Evolutionary conservation across 2,888 invertebrate species (phyloP), one percentile per base, ranked within the genome.

Genomic region (Gibbula magus): DNA sequence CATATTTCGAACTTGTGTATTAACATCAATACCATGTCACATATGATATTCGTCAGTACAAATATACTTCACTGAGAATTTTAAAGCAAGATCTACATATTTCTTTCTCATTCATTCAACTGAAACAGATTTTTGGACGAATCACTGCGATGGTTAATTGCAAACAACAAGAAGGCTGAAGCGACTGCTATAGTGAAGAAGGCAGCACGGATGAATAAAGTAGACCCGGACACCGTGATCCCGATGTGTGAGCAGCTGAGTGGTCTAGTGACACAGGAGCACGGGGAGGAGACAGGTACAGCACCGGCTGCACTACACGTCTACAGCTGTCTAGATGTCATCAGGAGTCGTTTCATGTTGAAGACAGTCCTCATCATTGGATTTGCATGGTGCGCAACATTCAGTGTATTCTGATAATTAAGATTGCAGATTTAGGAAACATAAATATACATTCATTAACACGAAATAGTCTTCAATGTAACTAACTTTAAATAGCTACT

Each of bases 71-170:
- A 35, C n/a, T n/a, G n/a, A n/a, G n/a, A n/a, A n/a, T n/a, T n/a
- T n/a, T n/a, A n/a, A n/a, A n/a, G n/a, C n/a, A n/a, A n/a, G n/a
- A n/a, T n/a, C n/a, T n/a, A n/a, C n/a, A n/a, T n/a, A n/a, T n/a
- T n/a, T n/a, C n/a, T n/a, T n/a, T n/a, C n/a, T n/a, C n/a, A n/a
- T n/a, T n/a, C n/a, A n/a, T n/a, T n/a, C n/a, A n/a, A n/a, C n/a
- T 45, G 45, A 13, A 45, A 45, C 45, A 85, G 85, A 77, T 78
- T 82, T 67, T 22, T 86, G 61, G 84, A 84, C 0, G 86, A 86
- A 70, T 86, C 86, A 1, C 75, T 83, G 13, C 53, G 77, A 13
- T 86, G 86, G 86, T 75, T 86, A 53, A 66, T 70, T 4, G 82
- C 84, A 8, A 81, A 82, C 54, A 80, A 78, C 4, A 79, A 61